Evolutionary conservation across 1,140 invertebrate species (phyloP).

Genomic region (Chelonus insularis): DNA sequence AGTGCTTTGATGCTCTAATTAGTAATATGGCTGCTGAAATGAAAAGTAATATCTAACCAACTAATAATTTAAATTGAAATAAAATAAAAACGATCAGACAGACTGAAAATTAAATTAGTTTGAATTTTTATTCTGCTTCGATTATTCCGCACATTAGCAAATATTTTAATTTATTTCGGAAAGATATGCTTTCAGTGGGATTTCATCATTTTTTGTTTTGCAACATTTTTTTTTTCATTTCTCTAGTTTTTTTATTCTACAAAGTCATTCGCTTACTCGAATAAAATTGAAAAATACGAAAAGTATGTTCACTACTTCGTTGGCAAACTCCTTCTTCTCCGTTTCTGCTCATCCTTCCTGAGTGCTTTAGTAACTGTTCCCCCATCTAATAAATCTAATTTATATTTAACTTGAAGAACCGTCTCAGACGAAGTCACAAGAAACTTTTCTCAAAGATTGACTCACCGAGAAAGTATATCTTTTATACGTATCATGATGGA

Average conservation of each 20-base stretch:
- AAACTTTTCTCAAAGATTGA: conserved; percentile 55
- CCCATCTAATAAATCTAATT: conserved; percentile 48
- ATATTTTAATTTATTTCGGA: too few species aligned
- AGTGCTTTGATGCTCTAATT: too few species aligned
- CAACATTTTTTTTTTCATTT: too few species aligned
- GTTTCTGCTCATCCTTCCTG: background rate
- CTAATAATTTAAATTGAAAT: too few species aligned
- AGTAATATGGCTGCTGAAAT: too few species aligned
- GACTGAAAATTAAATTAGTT: too few species aligned
- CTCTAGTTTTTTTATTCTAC: background rate
- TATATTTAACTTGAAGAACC: conserved; percentile 46
- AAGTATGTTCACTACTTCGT: background rate
- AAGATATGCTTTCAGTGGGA: too few species aligned
- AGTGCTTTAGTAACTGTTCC: conserved; percentile 38
- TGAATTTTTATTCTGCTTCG: too few species aligned
- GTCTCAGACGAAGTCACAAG: conserved; percentile 30
- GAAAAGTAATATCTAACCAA: too few species aligned
- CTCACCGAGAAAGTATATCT: conserved; percentile 30
- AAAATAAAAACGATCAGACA: too few species aligned
- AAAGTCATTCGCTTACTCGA: background rate
- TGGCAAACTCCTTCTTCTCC: background rate
- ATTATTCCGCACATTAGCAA: too few species aligned
- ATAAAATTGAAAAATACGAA: background rate
- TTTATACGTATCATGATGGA: background rate
- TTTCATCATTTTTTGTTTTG: too few species aligned